These are phyloP conservation scores for Eugnorisma glareosa DNA, from an alignment of 2,888 invertebrate species.

Conservation along the genomic window DNA sequence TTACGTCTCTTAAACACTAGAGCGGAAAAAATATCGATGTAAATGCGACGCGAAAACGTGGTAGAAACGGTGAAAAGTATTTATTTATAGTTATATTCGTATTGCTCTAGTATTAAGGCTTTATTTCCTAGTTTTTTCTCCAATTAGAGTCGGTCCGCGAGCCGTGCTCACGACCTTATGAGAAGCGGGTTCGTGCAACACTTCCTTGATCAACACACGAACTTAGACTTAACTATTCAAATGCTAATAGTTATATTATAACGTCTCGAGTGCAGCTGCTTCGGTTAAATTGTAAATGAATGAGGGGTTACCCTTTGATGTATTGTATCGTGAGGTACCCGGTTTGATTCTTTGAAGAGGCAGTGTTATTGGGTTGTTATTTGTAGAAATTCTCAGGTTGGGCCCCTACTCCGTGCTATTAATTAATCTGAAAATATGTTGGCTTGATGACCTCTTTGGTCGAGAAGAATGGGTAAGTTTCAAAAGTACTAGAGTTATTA, in stretches of 20 bases:
- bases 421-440: background rate
- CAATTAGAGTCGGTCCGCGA: slow-evolving; percentile 33
- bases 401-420: background rate
- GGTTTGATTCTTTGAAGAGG: background rate
- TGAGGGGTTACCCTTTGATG: background rate
- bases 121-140: slow-evolving; percentile 54
- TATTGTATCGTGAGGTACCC: background rate
- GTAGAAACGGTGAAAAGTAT: slow-evolving; percentile 20
- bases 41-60: slow-evolving; percentile 31
- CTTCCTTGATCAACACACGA: slow-evolving; percentile 52
- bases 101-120: slow-evolving; percentile 15
- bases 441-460: background rate
- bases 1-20: slow-evolving; percentile 7
- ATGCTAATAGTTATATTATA: slow-evolving; percentile 20
- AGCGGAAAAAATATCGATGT: slow-evolving; percentile 20
- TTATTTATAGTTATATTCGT: slow-evolving; percentile 17
- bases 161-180: slow-evolving; percentile 47
- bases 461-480: too few species aligned
- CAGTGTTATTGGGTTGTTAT: background rate
- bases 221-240: slow-evolving; percentile 38
- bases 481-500: background rate
- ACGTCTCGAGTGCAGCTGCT: slow-evolving; percentile 14
- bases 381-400: background rate
- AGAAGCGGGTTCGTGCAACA: slow-evolving; percentile 45
- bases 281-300: slow-evolving; percentile 11